Base-by-base conservation (phyloP, 2,797 vertebrate genomes). In the Thaleichthys pacificus region DNA sequence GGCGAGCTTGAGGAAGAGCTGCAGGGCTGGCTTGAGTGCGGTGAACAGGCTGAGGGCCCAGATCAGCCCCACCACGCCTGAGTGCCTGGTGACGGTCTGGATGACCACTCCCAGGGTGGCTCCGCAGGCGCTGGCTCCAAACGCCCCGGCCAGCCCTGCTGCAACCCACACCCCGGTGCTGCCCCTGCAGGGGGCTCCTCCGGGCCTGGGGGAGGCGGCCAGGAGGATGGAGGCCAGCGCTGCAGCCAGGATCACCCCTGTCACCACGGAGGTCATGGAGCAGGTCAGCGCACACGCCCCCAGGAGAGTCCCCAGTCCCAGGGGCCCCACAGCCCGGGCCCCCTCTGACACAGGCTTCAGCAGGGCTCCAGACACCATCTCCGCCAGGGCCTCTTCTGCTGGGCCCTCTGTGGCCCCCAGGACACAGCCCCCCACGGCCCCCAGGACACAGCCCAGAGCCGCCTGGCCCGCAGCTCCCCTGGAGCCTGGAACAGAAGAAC, bases 201-300 rank as follows among this genome's bases (percentile, higher is more conserved):
- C 4, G 28, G 28, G 4, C 28, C 28, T 30, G 28, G 28, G 28
- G 28, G 28, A 30, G 28, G 28, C 28, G 30, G 63, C 75, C n/a
- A 88, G 74, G 7, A 87, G 85, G 30, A 87, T 17, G 0, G 90
- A 88, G 19, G 83, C 77, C 0, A 85, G 58, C 0, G 28, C 75
- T 0, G 90, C 82, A 1, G 91, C 90, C 9, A 87, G 64, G 47
- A 88, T 82, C 56, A 92, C 89, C 30, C 92, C 91, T 0, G 86
- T 85, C 7, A 91, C 85, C 0, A 78, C 78, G 0, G 90, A 83
- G 4, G 88, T 89, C 86, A 91, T 89, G 0, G 89, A 82, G 3
- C 77, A 70, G n/a, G 89, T 90, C 51, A 92, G 75, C 0, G 90
- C 88, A 0, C 89, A 89, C 2, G 90, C 85, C 68, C 90, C 92